Conservation (phyloP, 2,113 vertebrate species). For the Solea senegalensis region DNA sequence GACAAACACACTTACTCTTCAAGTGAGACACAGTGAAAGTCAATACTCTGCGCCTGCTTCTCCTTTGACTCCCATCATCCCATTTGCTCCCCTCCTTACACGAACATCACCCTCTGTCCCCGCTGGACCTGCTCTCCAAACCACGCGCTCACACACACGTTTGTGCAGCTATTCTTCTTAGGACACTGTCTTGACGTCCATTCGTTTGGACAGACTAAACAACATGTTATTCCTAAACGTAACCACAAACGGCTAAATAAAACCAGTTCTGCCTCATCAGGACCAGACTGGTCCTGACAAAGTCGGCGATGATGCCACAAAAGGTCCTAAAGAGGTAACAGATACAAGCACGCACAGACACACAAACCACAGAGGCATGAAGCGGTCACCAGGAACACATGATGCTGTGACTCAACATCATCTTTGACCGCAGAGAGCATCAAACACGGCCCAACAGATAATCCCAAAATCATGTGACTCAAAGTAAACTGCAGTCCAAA, state of each 20-base stretch:
- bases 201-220: too few species aligned
- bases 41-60: conserved; percentile 80
- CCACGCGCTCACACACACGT: conserved; percentile 32
- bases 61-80: conserved; percentile 50
- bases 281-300: too few species aligned
- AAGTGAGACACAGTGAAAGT: conserved; percentile 91
- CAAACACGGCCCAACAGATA: conserved; percentile 50
- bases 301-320: too few species aligned
- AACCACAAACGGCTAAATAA: too few species aligned
- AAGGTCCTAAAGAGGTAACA: not conserved
- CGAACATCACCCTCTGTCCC: conserved; percentile 41
- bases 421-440: conserved; percentile 50
- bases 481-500: conserved; percentile 20
- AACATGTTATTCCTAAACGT: too few species aligned
- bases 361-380: conserved; percentile 53
- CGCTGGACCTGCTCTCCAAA: conserved; percentile 43
- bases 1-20: conserved; percentile 89
- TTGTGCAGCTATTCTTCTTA: too few species aligned
- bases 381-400: conserved; percentile 46
- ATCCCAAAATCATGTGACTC: conserved; percentile 47
- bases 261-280: too few species aligned
- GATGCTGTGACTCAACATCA: conserved; percentile 65
- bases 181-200: too few species aligned
- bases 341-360: conserved; percentile 27
- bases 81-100: conserved; percentile 27